Conservation (phyloP, 2,797 vertebrate genomes). For the Centropyge bicolor region DNA sequence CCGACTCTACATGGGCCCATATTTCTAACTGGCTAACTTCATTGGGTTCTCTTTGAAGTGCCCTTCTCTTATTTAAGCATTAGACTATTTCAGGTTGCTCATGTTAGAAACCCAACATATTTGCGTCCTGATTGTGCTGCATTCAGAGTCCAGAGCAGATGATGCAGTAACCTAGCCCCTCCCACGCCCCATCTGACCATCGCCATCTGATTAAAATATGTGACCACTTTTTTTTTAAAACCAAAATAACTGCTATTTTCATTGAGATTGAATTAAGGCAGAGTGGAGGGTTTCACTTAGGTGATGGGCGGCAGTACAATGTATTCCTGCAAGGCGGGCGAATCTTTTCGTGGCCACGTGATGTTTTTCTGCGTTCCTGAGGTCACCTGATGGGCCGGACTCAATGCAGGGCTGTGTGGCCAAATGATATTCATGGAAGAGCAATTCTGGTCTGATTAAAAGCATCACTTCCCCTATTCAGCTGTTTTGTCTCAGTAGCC, state of each 20-base stretch:
- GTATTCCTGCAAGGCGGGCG: slow-evolving; percentile 76
- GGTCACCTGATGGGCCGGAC: slow-evolving; percentile 84
- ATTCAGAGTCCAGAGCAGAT: slow-evolving; percentile 29
- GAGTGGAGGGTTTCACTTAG: slow-evolving; percentile 52
- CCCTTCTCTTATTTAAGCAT: slow-evolving; percentile 19
- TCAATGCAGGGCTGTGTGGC: slow-evolving; percentile 86
- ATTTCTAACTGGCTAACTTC: slow-evolving; percentile 8
- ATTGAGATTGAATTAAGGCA: slow-evolving; percentile 52
- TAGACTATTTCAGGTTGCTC: slow-evolving; percentile 28
- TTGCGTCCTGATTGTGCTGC: slow-evolving; percentile 2
- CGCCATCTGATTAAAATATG: slow-evolving; percentile 59
- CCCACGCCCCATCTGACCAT: slow-evolving; percentile 37
- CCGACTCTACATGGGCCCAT: not conserved
- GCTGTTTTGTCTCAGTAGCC: slow-evolving; percentile 46
- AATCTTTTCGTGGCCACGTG: slow-evolving; percentile 78
- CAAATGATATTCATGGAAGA: slow-evolving; percentile 80
- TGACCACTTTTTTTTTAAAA: slow-evolving; percentile 30
- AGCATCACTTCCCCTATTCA: slow-evolving; percentile 76
- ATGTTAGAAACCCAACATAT: slow-evolving; percentile 34
- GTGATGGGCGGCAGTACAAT: slow-evolving; percentile 67
- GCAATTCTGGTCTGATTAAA: slow-evolving; percentile 79
- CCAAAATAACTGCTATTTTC: slow-evolving; percentile 62
- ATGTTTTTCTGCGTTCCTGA: slow-evolving; percentile 90
- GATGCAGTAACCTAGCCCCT: slow-evolving; percentile 41
- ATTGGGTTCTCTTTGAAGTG: slow-evolving; percentile 49